phyloP scores from a whole-genome alignment of 2,113 vertebrate species.

The Malurus elegans region DNA sequence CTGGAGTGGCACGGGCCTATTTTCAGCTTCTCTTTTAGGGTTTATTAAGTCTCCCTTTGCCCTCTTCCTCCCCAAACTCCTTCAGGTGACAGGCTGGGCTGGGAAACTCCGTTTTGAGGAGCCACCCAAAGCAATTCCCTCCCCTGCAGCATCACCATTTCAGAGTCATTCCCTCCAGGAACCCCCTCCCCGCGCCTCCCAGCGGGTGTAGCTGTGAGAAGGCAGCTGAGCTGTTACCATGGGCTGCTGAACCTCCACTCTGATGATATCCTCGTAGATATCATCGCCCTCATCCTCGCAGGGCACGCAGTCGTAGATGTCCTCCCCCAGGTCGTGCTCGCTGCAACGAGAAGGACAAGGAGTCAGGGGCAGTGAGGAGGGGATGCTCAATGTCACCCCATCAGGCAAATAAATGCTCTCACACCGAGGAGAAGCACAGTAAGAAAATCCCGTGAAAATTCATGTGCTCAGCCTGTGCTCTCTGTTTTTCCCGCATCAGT shows the following conservation, averaged over 20 bases:
- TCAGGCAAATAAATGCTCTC: not conserved
- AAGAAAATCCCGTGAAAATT: not conserved
- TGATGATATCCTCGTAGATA: slow-evolving; percentile 99
- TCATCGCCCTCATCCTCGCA: slow-evolving; percentile 95
- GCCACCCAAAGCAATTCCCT: accelerated
- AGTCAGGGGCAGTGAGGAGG: not conserved
- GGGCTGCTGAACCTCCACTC: slow-evolving; percentile 97
- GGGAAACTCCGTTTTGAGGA: not conserved
- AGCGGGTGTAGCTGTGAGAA: not conserved
- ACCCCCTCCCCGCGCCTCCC: not conserved
- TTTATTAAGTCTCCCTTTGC: not conserved
- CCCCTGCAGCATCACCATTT: not conserved
- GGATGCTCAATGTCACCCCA: accelerated
- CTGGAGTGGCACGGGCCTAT: not conserved
- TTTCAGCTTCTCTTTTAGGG: not conserved
- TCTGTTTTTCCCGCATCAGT: not conserved
- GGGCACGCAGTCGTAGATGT: slow-evolving; percentile 97
- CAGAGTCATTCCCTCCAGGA: not conserved
- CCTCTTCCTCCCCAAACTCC: not conserved
- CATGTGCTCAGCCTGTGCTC: accelerated
- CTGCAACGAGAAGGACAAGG: slow-evolving; percentile 59
- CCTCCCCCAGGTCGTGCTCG: slow-evolving; percentile 95
- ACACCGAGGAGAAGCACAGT: accelerated
- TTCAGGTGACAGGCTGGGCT: not conserved
- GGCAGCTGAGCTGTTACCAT: slow-evolving; percentile 78